A percentile compares a stretch with the other conserved stretches of the same genome.
Evolutionary conservation across 35 echinoderm and acorn worm genomes (phyloP).

Genomic region (Heliocidaris tuberculata): DNA sequence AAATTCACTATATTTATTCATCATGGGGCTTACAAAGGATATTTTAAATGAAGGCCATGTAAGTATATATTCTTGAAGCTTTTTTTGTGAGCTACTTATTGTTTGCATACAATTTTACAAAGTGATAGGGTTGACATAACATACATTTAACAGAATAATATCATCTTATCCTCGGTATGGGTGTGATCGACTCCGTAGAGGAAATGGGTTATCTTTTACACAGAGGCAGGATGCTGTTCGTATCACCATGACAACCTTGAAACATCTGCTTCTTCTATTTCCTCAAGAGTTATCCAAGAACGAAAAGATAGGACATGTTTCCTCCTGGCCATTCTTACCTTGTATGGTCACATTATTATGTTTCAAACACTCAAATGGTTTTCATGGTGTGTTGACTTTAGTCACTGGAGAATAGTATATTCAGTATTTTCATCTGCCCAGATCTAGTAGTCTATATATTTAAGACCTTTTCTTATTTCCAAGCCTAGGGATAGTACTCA

Average conservation of each 20-base stretch:
- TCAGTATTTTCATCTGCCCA: not conserved
- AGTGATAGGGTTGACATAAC: not conserved
- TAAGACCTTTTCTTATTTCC: not conserved
- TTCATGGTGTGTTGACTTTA: not conserved
- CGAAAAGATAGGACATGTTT: not conserved
- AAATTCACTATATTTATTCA: not conserved
- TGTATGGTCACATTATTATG: not conserved
- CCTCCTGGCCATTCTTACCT: not conserved
- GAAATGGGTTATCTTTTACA: not conserved
- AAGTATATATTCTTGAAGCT: not conserved
- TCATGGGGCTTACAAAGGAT: not conserved
- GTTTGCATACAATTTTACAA: not conserved
- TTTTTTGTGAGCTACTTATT: not conserved
- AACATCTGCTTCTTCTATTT: slow-evolving; percentile 25
- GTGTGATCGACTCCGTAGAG: not conserved
- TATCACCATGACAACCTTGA: slow-evolving; percentile 11
- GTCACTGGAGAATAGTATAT: not conserved
- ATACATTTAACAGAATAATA: not conserved
- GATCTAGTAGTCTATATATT: not conserved
- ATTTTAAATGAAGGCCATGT: not conserved
- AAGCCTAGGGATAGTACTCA: not conserved
- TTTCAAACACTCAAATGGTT: not conserved
- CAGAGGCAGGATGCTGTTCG: not conserved
- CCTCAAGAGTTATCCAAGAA: not conserved
- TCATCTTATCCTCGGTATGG: not conserved